Conservation (phyloP, 2,888 invertebrate species). For the Rhingia rostrata region DNA sequence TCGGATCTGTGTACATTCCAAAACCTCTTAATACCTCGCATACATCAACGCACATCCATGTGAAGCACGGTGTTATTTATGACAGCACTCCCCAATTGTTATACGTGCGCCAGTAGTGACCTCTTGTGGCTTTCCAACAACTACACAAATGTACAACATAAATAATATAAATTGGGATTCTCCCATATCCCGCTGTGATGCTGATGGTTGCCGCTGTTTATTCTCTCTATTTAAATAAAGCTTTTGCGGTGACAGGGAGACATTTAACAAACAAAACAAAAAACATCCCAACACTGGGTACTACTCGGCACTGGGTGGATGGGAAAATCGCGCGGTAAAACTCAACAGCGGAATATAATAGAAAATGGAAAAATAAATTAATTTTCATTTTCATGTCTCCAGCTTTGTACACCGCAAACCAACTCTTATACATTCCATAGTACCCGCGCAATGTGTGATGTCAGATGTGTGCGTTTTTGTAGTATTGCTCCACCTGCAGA, state of each 20-base stretch:
- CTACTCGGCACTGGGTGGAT: constrained; percentile 16
- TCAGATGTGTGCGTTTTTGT: constrained; percentile 5
- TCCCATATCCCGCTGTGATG: constrained; percentile 32
- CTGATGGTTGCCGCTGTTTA: constrained; percentile 3
- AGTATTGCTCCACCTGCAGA: neutral
- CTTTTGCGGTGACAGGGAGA: constrained; percentile 34
- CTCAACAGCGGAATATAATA: constrained; percentile 20
- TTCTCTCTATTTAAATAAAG: constrained; percentile 18
- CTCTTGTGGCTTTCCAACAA: constrained; percentile 24
- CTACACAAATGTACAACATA: neutral
- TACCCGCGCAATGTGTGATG: neutral
- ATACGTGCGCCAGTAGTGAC: constrained; percentile 30
- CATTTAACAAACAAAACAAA: neutral
- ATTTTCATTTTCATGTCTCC: constrained; percentile 5
- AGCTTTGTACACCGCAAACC: neutral
- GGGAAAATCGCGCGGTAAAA: constrained; percentile 13
- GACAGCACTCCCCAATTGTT: constrained; percentile 6
- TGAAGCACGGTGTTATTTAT: constrained; percentile 15
- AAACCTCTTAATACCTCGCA: constrained; percentile 16
- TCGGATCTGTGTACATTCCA: neutral
- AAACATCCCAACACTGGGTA: neutral
- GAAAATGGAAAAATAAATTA: constrained; percentile 49
- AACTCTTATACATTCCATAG: neutral
- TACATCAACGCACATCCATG: constrained; percentile 10
- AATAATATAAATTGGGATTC: constrained; percentile 24